Evolutionary conservation across 2,888 invertebrate species (phyloP), one percentile per base, ranked within the genome.

Genomic region (Eupsilia transversa): DNA sequence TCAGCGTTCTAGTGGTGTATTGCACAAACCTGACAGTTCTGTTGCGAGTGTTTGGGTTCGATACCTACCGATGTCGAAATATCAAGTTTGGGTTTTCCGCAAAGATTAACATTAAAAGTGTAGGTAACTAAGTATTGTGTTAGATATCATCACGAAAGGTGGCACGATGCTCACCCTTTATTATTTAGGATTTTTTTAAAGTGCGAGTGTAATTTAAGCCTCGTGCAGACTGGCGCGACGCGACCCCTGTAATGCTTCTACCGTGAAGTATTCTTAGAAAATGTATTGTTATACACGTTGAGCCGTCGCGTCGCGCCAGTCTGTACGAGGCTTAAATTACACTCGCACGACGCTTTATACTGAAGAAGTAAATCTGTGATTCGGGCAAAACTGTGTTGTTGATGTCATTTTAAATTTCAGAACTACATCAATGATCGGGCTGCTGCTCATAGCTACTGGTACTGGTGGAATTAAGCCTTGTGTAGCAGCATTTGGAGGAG

Each of bases 401-500:
- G 52, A 41, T 52, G 30, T 41, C 0, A 30, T 54, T 74, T 54
- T 23, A 20, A 41, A 77, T 64, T 93, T 94, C 92, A 97, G 97
- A 23, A 87, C 93, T 12, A 95, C 97, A 54, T 97, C 97, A 14
- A 96, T 96, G 92, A 89, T 97, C 17, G 97, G 97, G 0, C 89
- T 97, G 76, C 88, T 95, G 3, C 89, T 97, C 67, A 98, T 98
- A 80, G 98, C 98, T 0, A 92, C 98, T 30, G 98, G 98, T 2
- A 98, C 98, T 0, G 98, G 98, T 14, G 98, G 98, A 0, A 98
- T 98, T 82, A 99, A 99, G 89, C 98, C 98, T 0, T 98, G 98
- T 89, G 98, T 99, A 0, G 97, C 98, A 14, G 98, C 98, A 0
- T 98, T 99, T 91, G 98, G 98, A 5, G 98, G 98, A 6, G 98